These are phyloP conservation scores for Oryzaephilus surinamensis DNA, from an alignment of 1,140 invertebrate species.

Conservation along the genomic window DNA sequence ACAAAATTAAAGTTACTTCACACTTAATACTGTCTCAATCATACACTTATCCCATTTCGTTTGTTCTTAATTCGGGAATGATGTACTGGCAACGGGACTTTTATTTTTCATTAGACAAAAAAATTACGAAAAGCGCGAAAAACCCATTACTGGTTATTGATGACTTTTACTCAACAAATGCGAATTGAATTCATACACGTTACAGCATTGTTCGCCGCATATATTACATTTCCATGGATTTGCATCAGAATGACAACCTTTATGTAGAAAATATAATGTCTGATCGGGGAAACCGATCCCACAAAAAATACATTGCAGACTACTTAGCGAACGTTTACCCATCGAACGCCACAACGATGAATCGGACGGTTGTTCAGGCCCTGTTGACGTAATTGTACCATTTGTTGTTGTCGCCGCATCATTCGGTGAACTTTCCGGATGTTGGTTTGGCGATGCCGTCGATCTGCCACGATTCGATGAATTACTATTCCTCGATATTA, in stretches of 20 bases:
- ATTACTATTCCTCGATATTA: conserved; percentile 46
- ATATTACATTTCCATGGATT: conserved; percentile 98
- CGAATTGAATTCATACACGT: conserved; percentile 93
- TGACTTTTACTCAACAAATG: conserved; percentile 90
- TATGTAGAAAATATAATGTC: conserved; percentile 92
- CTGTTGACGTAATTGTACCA: conserved; percentile 55
- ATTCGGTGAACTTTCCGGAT: conserved; percentile 29
- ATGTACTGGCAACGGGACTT: no score
- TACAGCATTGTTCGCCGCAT: conserved; percentile 85
- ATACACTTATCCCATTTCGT: no score
- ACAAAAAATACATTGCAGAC: conserved; percentile 65
- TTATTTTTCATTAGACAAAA: no score
- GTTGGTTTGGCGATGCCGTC: conserved; percentile 22
- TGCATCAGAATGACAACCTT: conserved; percentile 91
- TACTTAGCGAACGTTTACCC: conserved; percentile 28
- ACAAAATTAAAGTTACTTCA: no score
- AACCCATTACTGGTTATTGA: conserved; percentile 38
- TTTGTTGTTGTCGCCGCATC: conserved; percentile 38
- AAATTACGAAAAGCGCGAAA: no score
- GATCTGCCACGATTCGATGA: conserved; percentile 28
- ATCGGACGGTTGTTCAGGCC: conserved; percentile 38
- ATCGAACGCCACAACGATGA: conserved; percentile 30
- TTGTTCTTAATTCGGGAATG: no score
- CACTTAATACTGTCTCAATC: no score
- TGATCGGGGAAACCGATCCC: conserved; percentile 90